Evolutionary conservation across 2,797 vertebrate genomes (phyloP).

Genomic region (Spea hammondii): DNA sequence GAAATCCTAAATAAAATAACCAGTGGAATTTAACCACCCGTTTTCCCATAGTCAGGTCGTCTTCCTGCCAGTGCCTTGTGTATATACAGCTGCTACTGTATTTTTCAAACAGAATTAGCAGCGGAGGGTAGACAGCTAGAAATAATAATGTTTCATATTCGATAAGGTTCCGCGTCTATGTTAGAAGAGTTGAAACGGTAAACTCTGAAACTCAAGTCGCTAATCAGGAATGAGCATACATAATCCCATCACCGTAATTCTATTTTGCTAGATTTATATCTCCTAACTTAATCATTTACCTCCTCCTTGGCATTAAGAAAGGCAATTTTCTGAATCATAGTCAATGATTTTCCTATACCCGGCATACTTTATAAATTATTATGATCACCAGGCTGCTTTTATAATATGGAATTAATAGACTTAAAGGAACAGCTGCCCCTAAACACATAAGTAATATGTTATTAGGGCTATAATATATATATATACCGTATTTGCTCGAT

Average conservation of each 20-base stretch:
- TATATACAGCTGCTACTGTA: slow-evolving; percentile 42
- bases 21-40: slow-evolving; percentile 12
- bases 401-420: background rate
- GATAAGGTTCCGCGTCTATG: slow-evolving; percentile 26
- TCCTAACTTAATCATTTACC: slow-evolving; percentile 49
- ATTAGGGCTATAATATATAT: background rate
- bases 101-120: slow-evolving; percentile 25
- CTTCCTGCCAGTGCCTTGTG: slow-evolving; percentile 26
- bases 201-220: slow-evolving; percentile 16
- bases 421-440: background rate
- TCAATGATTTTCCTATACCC: slow-evolving; percentile 44
- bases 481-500: too few relatives aligned
- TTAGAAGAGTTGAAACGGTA: slow-evolving; percentile 22
- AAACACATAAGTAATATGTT: too few relatives aligned
- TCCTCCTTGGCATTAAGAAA: slow-evolving; percentile 46
- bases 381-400: slow-evolving; percentile 12
- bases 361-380: slow-evolving; percentile 36
- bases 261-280: slow-evolving; percentile 47
- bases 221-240: slow-evolving; percentile 37
- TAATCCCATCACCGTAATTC: slow-evolving; percentile 46
- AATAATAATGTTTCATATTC: slow-evolving; percentile 22
- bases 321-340: slow-evolving; percentile 42
- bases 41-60: slow-evolving; percentile 15
- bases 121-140: slow-evolving; percentile 32
- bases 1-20: slow-evolving; percentile 12